Base-by-base conservation (phyloP, 2,797 vertebrate genomes). In the Semotilus atromaculatus region DNA sequence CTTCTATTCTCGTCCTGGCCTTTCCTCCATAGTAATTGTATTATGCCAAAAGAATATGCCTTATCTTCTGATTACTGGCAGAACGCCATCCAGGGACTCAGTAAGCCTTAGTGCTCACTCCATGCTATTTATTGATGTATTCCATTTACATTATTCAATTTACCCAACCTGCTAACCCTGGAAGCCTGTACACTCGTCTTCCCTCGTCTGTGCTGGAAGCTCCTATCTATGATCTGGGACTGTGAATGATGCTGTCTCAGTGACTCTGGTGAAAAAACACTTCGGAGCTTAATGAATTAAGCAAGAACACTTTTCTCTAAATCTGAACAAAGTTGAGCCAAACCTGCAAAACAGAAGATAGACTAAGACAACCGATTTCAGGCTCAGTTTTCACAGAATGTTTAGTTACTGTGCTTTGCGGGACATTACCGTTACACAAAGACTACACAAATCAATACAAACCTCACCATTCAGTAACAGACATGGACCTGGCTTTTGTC, bases 101-200 rank as follows among this genome's bases (percentile, higher is more conserved):
- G 78, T 73, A 87, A 95, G 95, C 95, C 90, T 91, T 81, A 94
- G 94, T 95, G 95, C 97, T 96, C 95, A 96, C 95, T 95, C 94
- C 90, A 84, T 85, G 73, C 90, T 93, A 90, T 88, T 94, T 95
- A 95, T 96, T 96, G 95, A 95, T 94, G 94, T 90, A 93, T 94
- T 93, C 94, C 94, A 95, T 96, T 96, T 96, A 94, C 95, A 95
- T 96, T 91, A 95, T 94, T 95, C 95, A 91, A 90, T 94, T 95
- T 95, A 94, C 92, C 92, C 48, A 91, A 92, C 86, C 88, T 93
- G 92, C 93, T 91, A 58, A 38, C 13, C 93, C 92, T 71, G 77
- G 95, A 94, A 91, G 91, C 90, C 90, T 90, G 90, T 90, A 78
- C 92, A 91, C 92, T 92, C 88, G n/a, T n/a, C n/a, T n/a, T n/a